Evolutionary conservation across 2,797 vertebrate species (phyloP).

Genomic region (Podarcis siculus): DNA sequence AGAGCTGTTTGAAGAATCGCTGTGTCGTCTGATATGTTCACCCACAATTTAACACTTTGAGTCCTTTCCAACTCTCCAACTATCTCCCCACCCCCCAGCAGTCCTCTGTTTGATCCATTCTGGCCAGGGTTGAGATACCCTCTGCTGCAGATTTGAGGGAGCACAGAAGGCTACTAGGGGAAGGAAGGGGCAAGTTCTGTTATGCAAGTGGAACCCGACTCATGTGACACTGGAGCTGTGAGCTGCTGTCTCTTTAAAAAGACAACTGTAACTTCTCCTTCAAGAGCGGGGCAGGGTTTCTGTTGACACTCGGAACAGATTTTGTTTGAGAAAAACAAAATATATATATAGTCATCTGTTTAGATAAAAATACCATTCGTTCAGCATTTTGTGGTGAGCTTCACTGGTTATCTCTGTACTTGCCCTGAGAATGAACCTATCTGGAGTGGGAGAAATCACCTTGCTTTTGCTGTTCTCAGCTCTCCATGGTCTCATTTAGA

Average conservation of each 20-base stretch:
- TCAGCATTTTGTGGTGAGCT: background rate
- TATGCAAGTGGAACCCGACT: too few relatives aligned
- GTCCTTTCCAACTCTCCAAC: too few relatives aligned
- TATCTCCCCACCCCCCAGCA: too few relatives aligned
- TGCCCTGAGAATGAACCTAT: background rate
- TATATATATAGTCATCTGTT: background rate
- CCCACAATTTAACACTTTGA: too few relatives aligned
- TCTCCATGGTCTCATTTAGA: conserved; percentile 10
- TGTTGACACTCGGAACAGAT: background rate
- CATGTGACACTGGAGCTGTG: too few relatives aligned
- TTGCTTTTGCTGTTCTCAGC: background rate
- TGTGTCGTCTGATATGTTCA: too few relatives aligned
- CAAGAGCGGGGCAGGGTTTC: background rate
- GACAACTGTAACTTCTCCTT: background rate
- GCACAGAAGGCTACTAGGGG: too few relatives aligned
- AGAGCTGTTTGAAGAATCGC: too few relatives aligned
- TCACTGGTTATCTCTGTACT: background rate
- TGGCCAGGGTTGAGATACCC: too few relatives aligned
- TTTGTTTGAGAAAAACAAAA: conserved; percentile 24
- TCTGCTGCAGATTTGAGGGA: too few relatives aligned
- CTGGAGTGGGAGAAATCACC: conserved; percentile 44
- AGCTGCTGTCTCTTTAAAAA: background rate
- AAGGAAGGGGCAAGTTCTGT: too few relatives aligned
- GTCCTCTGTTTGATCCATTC: too few relatives aligned
- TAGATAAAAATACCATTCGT: background rate